These are phyloP conservation scores for Denticeps clupeoides DNA, from an alignment of 2,797 vertebrate species.

Conservation along the genomic window DNA sequence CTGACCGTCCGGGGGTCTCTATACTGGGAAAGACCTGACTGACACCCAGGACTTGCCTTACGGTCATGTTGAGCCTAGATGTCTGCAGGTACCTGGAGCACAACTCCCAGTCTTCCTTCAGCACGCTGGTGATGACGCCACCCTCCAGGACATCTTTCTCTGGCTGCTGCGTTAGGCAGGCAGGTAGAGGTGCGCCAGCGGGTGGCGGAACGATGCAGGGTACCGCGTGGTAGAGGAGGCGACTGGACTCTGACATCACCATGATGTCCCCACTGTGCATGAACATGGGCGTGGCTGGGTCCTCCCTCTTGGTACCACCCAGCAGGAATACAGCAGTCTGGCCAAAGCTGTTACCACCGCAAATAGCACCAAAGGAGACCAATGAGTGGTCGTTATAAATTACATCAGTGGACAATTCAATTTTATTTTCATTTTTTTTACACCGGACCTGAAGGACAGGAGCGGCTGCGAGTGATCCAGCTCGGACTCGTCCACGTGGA, in stretches of 20 bases:
- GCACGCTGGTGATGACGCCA: conserved; percentile 48
- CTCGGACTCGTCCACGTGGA: conserved; percentile 87
- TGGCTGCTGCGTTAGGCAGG: conserved; percentile 27
- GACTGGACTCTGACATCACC: conserved; percentile 89
- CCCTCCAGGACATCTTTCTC: conserved; percentile 24
- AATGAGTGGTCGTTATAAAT: too few species aligned
- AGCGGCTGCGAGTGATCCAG: conserved; percentile 78
- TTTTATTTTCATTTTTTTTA: neutral
- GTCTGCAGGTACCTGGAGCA: conserved; percentile 73
- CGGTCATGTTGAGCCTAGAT: conserved; percentile 84
- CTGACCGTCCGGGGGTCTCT: neutral
- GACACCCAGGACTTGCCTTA: conserved; percentile 77
- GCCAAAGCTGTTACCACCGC: conserved; percentile 67
- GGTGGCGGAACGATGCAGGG: conserved; percentile 68
- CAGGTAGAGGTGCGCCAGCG: conserved; percentile 38
- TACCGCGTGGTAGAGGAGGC: conserved; percentile 85
- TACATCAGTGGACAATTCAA: too few species aligned
- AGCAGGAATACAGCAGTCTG: conserved; percentile 87
- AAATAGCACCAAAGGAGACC: too few species aligned
- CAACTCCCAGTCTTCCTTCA: conserved; percentile 71
- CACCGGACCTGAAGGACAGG: conserved; percentile 77
- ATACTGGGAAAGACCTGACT: conserved; percentile 64
- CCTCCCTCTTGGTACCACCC: conserved; percentile 71
- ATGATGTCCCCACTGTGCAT: conserved; percentile 93
- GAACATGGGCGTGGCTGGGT: conserved; percentile 77